Evolutionary conservation across 2,797 vertebrate species (phyloP).

Genomic region (Benthosema pterotum): DNA sequence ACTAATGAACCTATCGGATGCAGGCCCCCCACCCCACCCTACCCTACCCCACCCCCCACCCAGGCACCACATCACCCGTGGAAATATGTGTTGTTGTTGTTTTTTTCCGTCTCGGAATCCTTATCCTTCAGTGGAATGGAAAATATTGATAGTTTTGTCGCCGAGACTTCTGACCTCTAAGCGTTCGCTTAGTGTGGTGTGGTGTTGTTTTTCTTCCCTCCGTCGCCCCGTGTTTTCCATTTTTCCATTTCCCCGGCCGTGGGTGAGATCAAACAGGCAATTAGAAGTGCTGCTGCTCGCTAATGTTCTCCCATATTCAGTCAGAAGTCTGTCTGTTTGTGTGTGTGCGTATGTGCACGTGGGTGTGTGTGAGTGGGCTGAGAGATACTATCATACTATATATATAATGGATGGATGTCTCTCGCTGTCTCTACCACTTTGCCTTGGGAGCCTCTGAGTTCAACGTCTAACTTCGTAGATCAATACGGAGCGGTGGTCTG

Average conservation of each 20-base stretch:
- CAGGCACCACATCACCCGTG: not conserved
- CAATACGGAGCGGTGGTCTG: conserved; percentile 62
- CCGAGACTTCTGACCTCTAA: conserved; percentile 54
- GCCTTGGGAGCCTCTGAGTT: conserved; percentile 62
- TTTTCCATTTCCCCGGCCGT: conserved; percentile 33
- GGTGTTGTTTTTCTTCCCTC: conserved; percentile 5
- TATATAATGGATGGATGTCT: conserved; percentile 69
- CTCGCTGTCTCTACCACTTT: conserved; percentile 68
- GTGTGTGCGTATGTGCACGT: too few species aligned
- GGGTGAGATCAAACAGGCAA: conserved; percentile 64
- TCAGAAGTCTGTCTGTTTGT: conserved; percentile 25
- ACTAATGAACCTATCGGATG: conserved; percentile 69
- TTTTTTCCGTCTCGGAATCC: not conserved
- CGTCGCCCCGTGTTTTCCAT: conserved; percentile 1
- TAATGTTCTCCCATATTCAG: conserved; percentile 55
- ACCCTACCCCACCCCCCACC: too few species aligned
- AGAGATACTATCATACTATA: conserved; percentile 47
- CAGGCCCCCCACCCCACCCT: conserved; percentile 25
- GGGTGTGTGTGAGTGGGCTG: conserved; percentile 37
- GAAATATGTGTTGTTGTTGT: conserved; percentile 4
- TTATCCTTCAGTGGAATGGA: not conserved
- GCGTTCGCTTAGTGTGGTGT: conserved; percentile 39
- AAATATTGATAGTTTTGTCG: conserved; percentile 41
- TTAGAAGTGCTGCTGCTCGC: conserved; percentile 56
- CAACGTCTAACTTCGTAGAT: conserved; percentile 66